phyloP scores from a whole-genome alignment of 64 coral and sea anemone species.

The Montipora foliosa region DNA sequence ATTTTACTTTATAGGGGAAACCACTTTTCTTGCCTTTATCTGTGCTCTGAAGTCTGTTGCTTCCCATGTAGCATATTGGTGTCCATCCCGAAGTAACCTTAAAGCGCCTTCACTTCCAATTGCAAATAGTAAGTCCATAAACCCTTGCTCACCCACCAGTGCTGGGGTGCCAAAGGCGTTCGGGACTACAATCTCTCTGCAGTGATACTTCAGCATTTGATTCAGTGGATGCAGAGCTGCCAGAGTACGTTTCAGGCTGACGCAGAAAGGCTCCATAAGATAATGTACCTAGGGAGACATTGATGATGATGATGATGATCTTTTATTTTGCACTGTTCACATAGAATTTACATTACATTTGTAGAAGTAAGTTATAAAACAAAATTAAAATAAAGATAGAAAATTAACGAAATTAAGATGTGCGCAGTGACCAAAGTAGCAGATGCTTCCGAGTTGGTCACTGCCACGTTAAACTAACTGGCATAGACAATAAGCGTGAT shows the following conservation, averaged over 20 bases:
- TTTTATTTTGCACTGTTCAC: no score
- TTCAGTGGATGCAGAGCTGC: conserved; percentile 62
- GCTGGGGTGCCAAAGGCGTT: conserved; percentile 57
- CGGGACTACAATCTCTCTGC: conserved; percentile 43
- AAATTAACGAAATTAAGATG: no score
- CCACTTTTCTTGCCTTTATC: conserved; percentile 22
- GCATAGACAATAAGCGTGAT: no score
- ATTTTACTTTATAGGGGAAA: no score
- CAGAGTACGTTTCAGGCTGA: conserved; percentile 58
- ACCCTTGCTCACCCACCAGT: background rate
- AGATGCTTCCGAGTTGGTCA: no score
- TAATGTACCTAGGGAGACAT: conserved; percentile 51
- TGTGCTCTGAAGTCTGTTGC: conserved; percentile 42
- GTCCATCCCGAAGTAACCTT: conserved; percentile 4
- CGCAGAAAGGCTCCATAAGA: conserved; percentile 66
- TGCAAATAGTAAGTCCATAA: conserved; percentile 57
- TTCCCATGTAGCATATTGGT: conserved; percentile 36
- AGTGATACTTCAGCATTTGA: conserved; percentile 75
- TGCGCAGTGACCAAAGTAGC: no score
- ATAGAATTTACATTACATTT: no score
- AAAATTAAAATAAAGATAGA: no score
- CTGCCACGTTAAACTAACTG: no score
- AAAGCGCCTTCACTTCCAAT: conserved; percentile 46
- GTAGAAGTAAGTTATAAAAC: no score
- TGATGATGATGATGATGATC: no score